Percentiles rank a stretch among this genome's conserved stretches.
These are phyloP conservation scores for Allygus modestus DNA, from an alignment of 2,888 invertebrate species.

Conservation along the genomic window DNA sequence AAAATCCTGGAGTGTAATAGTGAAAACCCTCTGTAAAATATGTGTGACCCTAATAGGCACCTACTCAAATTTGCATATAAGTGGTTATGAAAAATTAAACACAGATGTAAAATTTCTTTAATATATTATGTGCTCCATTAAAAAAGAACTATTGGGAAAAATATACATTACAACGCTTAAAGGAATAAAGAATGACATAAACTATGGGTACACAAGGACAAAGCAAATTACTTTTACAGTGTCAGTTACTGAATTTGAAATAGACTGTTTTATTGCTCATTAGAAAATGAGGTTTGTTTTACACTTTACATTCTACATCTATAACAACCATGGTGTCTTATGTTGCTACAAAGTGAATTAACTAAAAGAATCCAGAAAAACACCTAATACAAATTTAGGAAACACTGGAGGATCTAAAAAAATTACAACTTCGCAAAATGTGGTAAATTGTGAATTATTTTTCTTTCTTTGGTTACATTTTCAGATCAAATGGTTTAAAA, in stretches of 20 bases:
- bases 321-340: slow-evolving; percentile 40
- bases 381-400: not conserved
- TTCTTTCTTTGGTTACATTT: not conserved
- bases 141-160: slow-evolving; percentile 43
- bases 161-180: slow-evolving; percentile 31
- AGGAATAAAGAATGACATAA: not conserved
- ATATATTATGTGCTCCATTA: slow-evolving; percentile 45
- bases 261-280: slow-evolving; percentile 11
- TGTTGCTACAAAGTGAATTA: slow-evolving; percentile 35
- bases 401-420: not conserved
- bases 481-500: not conserved
- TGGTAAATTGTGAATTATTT: not conserved
- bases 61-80: not conserved
- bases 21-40: no score
- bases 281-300: slow-evolving; percentile 9
- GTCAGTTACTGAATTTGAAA: slow-evolving; percentile 4
- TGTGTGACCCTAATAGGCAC: no score
- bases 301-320: slow-evolving; percentile 23
- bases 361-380: not conserved
- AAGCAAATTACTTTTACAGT: not conserved
- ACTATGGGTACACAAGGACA: slow-evolving; percentile 21
- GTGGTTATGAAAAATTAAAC: slow-evolving; percentile 23
- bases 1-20: no score
- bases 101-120: slow-evolving; percentile 31
- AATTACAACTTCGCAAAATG: not conserved